phyloP scores from a whole-genome alignment of 1,140 invertebrate species.

The Grapholita molesta region DNA sequence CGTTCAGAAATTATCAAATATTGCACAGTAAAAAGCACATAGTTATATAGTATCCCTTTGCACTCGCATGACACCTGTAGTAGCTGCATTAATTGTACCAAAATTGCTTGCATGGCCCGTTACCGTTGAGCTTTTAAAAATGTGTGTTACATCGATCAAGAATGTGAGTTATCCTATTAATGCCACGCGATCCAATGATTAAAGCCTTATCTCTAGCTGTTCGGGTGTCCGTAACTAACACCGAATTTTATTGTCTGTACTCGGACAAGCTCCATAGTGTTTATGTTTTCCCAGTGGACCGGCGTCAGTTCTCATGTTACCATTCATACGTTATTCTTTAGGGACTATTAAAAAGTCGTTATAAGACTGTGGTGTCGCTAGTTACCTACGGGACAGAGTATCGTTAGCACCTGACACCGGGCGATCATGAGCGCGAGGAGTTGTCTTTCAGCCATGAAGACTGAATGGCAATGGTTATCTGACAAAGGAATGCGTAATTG shows the following conservation, averaged over 20 bases:
- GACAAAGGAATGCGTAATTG: slow-evolving; percentile 42
- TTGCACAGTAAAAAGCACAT: slow-evolving; percentile 1
- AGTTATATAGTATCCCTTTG: background rate
- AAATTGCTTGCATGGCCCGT: background rate
- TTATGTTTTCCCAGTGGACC: slow-evolving; percentile 61
- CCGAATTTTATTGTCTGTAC: slow-evolving; percentile 46
- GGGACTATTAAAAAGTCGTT: slow-evolving; percentile 72
- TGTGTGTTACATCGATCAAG: slow-evolving; percentile 11
- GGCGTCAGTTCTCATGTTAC: slow-evolving; percentile 61
- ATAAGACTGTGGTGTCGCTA: slow-evolving; percentile 49
- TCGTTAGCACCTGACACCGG: slow-evolving; percentile 74
- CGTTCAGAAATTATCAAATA: background rate
- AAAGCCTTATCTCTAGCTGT: slow-evolving; percentile 28
- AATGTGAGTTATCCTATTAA: slow-evolving; percentile 9
- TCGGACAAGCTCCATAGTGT: slow-evolving; percentile 56
- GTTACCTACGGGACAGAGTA: slow-evolving; percentile 69
- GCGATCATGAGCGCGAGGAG: slow-evolving; percentile 57
- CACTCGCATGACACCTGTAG: background rate
- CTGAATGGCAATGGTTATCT: slow-evolving; percentile 33
- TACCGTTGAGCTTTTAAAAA: background rate
- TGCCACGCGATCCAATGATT: background rate
- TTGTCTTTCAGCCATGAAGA: slow-evolving; percentile 44
- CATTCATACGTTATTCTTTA: slow-evolving; percentile 75
- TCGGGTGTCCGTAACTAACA: slow-evolving; percentile 32
- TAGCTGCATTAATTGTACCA: background rate